Evolutionary conservation across 2,888 invertebrate species (phyloP).

Genomic region (Ceraclea dissimilis): DNA sequence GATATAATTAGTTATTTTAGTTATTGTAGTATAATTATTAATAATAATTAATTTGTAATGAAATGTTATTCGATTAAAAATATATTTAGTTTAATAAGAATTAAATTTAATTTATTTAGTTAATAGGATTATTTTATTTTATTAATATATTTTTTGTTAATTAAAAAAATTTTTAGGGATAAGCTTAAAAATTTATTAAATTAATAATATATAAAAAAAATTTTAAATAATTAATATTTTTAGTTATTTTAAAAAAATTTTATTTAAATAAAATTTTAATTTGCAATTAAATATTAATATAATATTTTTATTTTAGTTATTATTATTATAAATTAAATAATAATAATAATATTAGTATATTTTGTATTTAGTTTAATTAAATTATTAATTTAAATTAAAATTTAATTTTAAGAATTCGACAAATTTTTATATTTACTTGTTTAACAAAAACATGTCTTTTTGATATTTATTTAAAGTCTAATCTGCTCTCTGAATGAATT

Average conservation of each 20-base stretch:
- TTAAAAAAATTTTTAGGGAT: conserved; percentile 42
- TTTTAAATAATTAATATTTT: conserved; percentile 45
- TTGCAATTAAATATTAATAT: conserved; percentile 13
- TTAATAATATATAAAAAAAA: conserved; percentile 47
- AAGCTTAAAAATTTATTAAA: conserved; percentile 50
- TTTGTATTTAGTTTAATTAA: conserved; percentile 23
- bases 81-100: conserved; percentile 62
- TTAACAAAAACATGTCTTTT: conserved; percentile 73
- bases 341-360: conserved; percentile 55
- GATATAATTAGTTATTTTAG: conserved; percentile 50
- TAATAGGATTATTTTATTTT: conserved; percentile 30
- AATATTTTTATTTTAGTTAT: conserved; percentile 33
- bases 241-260: conserved; percentile 29
- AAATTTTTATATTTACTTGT: conserved; percentile 59
- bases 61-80: conserved; percentile 59
- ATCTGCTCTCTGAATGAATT: conserved; percentile 66
- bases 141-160: conserved; percentile 31
- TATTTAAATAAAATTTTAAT: conserved; percentile 38
- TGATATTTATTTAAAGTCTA: conserved; percentile 53
- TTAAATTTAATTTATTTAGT: conserved; percentile 46
- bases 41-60: conserved; percentile 54
- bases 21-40: conserved; percentile 57
- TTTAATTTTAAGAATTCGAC: conserved; percentile 53
- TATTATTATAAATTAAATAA: conserved; percentile 40
- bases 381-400: conserved; percentile 17